phyloP scores from a whole-genome alignment of 64 coral and sea anemone genomes.

The Dendrophyllia cribrosa region DNA sequence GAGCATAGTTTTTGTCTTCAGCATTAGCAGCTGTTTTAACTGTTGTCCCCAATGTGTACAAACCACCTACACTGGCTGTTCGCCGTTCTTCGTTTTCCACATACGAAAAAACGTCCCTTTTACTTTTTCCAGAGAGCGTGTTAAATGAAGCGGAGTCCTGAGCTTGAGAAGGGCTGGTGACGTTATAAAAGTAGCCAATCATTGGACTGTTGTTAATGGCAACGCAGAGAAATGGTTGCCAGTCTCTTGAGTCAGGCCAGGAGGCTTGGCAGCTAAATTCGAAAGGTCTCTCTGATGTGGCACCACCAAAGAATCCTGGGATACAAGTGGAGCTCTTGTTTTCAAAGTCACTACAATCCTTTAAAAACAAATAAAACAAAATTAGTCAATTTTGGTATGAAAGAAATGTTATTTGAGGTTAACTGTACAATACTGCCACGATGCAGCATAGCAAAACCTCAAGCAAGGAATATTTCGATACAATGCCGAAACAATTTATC shows the following conservation, averaged over 20 bases:
- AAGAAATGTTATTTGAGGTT: background rate
- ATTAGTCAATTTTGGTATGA: background rate
- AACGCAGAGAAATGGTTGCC: conserved; percentile 83
- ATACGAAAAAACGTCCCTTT: conserved; percentile 62
- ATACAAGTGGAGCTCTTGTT: conserved; percentile 59
- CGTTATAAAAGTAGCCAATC: conserved; percentile 82
- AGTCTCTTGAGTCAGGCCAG: conserved; percentile 80
- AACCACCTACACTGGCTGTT: conserved; percentile 6
- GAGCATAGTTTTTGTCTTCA: conserved; percentile 66
- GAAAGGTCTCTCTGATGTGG: conserved; percentile 65
- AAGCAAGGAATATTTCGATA: background rate
- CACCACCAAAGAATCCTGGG: conserved; percentile 76
- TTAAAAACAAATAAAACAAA: background rate
- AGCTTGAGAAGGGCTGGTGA: conserved; percentile 61
- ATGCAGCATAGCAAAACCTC: background rate
- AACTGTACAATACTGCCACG: background rate
- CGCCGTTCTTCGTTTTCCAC: conserved; percentile 49
- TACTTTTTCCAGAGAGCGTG: conserved; percentile 27
- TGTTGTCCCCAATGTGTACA: conserved; percentile 71
- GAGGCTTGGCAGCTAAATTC: conserved; percentile 84
- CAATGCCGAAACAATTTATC: too few relatives aligned
- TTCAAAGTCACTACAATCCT: conserved; percentile 77
- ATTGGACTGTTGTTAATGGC: conserved; percentile 78
- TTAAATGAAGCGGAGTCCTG: conserved; percentile 35
- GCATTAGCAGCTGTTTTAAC: conserved; percentile 70